Evolutionary conservation across 2,888 invertebrate genomes (phyloP).

Genomic region (Octodonta nipae): DNA sequence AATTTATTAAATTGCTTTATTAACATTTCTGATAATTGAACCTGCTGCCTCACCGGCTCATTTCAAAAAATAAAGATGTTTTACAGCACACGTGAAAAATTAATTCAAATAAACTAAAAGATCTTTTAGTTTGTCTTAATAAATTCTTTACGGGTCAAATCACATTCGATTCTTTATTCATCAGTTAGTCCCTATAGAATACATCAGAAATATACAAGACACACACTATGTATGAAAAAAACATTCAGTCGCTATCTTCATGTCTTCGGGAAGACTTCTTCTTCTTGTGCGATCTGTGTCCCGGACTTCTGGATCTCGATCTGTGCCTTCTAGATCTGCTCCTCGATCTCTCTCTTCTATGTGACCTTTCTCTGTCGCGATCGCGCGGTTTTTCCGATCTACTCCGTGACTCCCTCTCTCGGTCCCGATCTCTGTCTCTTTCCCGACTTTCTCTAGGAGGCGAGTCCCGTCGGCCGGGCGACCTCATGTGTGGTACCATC

Average conservation of each 20-base stretch:
- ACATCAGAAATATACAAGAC: no score
- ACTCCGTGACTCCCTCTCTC: constrained; percentile 37
- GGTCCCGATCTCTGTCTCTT: constrained; percentile 32
- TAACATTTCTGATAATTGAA: no score
- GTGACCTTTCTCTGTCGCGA: constrained; percentile 42
- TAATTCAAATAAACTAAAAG: no score
- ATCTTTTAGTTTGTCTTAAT: no score
- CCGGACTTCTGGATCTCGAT: constrained; percentile 57
- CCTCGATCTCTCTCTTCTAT: constrained; percentile 53
- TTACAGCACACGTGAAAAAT: no score
- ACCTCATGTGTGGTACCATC: constrained; percentile 16
- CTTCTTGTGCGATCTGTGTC: constrained; percentile 41
- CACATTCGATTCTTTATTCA: no score
- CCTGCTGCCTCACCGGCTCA: no score
- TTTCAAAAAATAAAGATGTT: no score
- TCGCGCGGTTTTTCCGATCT: constrained; percentile 30
- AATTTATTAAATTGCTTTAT: no score
- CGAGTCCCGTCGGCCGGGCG: constrained; percentile 10
- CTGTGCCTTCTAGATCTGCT: constrained; percentile 55
- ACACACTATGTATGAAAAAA: no score
- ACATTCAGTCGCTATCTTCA: constrained; percentile 52
- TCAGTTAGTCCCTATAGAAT: no score
- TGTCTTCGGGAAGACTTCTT: constrained; percentile 61
- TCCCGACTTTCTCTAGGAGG: constrained; percentile 16
- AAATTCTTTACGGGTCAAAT: no score